These are phyloP conservation scores for Sminthurides aquaticus DNA, from an alignment of 2,888 invertebrate species.

Conservation along the genomic window DNA sequence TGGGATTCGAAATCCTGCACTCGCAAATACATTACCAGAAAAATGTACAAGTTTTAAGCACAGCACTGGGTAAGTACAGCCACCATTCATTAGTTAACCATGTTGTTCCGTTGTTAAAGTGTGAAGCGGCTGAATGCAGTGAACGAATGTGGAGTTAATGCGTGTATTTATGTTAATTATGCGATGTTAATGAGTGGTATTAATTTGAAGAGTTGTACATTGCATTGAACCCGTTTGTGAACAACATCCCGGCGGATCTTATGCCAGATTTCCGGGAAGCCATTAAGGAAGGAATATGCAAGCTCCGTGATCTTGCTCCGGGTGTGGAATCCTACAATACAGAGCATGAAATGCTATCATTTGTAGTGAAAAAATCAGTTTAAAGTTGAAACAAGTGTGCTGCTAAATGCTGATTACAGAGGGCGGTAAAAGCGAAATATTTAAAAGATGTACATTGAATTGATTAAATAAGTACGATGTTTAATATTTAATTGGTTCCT, in stretches of 20 bases:
- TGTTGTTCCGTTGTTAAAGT: too few relatives aligned
- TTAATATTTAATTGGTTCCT: too few relatives aligned
- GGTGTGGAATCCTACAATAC: slow-evolving; percentile 20
- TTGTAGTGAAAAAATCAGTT: slow-evolving; percentile 15
- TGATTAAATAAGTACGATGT: too few relatives aligned
- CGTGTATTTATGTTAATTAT: too few relatives aligned
- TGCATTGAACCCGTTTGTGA: slow-evolving; percentile 28
- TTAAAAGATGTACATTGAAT: too few relatives aligned
- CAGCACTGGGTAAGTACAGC: neutral
- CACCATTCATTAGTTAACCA: too few relatives aligned
- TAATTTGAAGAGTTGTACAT: slow-evolving; percentile 24
- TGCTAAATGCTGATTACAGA: too few relatives aligned
- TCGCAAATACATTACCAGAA: slow-evolving; percentile 16
- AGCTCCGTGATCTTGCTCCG: slow-evolving; percentile 13
- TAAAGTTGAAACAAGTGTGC: too few relatives aligned
- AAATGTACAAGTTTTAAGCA: neutral
- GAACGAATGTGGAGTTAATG: too few relatives aligned
- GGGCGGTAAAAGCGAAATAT: too few relatives aligned
- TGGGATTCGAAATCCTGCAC: slow-evolving; percentile 25
- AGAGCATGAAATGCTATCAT: slow-evolving; percentile 24
- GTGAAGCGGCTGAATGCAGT: too few relatives aligned
- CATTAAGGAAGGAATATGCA: slow-evolving; percentile 10
- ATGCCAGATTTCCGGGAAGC: slow-evolving; percentile 19
- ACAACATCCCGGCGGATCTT: slow-evolving; percentile 24
- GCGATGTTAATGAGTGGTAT: neutral